Conservation (phyloP, 2,113 vertebrate genomes). For the Gnathonemus echidnorhynchus region DNA sequence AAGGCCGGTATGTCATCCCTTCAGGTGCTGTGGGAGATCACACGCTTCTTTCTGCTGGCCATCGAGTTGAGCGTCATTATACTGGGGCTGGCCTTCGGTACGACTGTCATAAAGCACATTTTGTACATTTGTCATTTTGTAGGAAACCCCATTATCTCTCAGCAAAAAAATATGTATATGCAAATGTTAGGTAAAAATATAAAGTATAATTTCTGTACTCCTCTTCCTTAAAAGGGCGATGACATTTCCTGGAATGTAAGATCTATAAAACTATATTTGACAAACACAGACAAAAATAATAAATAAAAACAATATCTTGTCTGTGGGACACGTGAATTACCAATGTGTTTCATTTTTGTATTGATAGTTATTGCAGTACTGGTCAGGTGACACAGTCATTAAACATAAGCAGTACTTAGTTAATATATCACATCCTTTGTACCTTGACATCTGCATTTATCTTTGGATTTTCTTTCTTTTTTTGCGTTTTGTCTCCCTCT, state of each 20-base stretch:
- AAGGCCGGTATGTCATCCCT: constrained; percentile 24
- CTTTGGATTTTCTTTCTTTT: not conserved
- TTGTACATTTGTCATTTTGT: not conserved
- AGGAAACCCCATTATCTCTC: not conserved
- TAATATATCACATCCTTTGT: not conserved
- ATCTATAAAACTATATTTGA: not conserved
- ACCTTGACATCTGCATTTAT: not conserved
- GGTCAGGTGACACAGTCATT: not conserved
- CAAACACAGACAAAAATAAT: not conserved
- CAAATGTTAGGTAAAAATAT: not conserved
- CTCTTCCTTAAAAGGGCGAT: not conserved
- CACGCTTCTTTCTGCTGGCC: constrained; percentile 89
- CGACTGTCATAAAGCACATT: constrained; percentile 28
- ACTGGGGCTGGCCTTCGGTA: constrained; percentile 91
- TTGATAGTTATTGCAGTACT: not conserved
- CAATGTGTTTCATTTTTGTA: not conserved
- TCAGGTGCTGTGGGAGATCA: constrained; percentile 98
- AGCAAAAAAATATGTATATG: not conserved
- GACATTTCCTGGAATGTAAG: not conserved
- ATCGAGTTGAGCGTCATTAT: constrained; percentile 96
- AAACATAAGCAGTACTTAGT: not conserved
- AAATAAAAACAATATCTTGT: not conserved
- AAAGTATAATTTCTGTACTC: not conserved
- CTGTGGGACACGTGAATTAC: not conserved
- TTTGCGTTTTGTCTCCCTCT: constrained; percentile 11